Evolutionary conservation across 92 coral and sea anemone species (phyloP), one percentile per base, ranked within the genome.

Genomic region (Plumapathes pennacea): DNA sequence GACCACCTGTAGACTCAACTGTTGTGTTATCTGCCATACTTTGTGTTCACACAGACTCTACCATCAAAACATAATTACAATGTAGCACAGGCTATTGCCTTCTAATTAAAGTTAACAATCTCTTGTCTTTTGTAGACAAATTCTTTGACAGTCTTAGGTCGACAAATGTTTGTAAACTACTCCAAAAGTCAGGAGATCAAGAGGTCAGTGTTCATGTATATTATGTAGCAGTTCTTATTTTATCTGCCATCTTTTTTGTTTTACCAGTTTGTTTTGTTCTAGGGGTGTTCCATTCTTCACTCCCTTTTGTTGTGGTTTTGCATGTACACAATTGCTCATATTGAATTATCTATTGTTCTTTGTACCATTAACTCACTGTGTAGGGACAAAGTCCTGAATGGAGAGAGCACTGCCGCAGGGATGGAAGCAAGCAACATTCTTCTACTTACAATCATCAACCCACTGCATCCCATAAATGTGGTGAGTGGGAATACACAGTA

Each of bases 131-230:
- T 73, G 11, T 63, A 94, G 99, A 80, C 89, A 54, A 94, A 84
- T 57, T 76, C 99, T 14, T 85, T 94, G 27, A 81, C 96, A 39
- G 90, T 94, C 54, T 88, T 94, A 50, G 96, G 96, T 37, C 84
- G 99, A 81, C 99, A 94, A 67, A 94, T 94, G 99, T 94, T 88
- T 62, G 99, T 94, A 43, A 94, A 94, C 80, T 94, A 88, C 71
- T 94, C 99, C 47, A 94, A 94, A 72, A 94, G 99, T 68, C 99
- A 94, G 71, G 99, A 94, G 80, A 94, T 94, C 33, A 94, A 94
- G 74, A 88, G 99, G 99, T 94, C 72, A 32, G 72, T n/a, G n/a
- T n/a, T n/a, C n/a, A n/a, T n/a, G n/a, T n/a, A n/a, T n/a, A n/a
- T n/a, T n/a, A n/a, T n/a, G n/a, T n/a, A n/a, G n/a, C n/a, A n/a